Evolutionary conservation across 2,113 vertebrate genomes (phyloP), one percentile per base, ranked within the genome.

Genomic region (Perccottus glenii): DNA sequence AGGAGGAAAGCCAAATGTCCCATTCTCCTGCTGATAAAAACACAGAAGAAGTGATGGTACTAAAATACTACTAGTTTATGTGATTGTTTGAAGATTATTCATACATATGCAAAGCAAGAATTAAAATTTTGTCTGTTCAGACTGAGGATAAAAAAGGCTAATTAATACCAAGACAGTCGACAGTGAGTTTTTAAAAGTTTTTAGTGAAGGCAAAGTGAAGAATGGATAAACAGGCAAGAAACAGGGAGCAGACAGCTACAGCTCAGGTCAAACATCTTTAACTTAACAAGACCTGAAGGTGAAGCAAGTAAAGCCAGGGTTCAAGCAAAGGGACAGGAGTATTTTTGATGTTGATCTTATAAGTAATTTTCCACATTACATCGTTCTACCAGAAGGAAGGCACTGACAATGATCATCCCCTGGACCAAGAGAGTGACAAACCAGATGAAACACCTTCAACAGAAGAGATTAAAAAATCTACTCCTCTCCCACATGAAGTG

Each of bases 21-120:
- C 19, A 4, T 19, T 43, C 55, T 5, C 42, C 53, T 14, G 67
- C 63, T 2, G 35, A 51, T n/a, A 11, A 45, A 46, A 44, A 16
- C 42, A 52, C 75, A 64, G 70, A 81, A 32, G 68, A 86, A 80
- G 83, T 89, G 75, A 80, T 64, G 33, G 16, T 0, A 50, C 50
- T 43, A 9, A 70, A 51, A 19, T 33, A 11, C 15, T 6, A n/a
- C 3, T 10, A 16, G 35, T 0, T 35, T 3, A 27, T 27, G 3
- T 53, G 32, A 11, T 10, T 32, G 10, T 6, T 19, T 52, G 50
- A 52, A 2, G 32, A 52, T 33, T 4, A 36, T n/a, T n/a, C n/a
- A 33, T 3, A 36, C 15, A 15, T 16, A 27, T 46, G 43, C 46
- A 14, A 40, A 47, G 6, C 7, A 27, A 15, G 45, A 42, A 32